A percentile compares a stretch with the other conserved stretches of the same genome.
Evolutionary conservation across 2,113 vertebrate species (phyloP).

Genomic region (Pitta sordida): DNA sequence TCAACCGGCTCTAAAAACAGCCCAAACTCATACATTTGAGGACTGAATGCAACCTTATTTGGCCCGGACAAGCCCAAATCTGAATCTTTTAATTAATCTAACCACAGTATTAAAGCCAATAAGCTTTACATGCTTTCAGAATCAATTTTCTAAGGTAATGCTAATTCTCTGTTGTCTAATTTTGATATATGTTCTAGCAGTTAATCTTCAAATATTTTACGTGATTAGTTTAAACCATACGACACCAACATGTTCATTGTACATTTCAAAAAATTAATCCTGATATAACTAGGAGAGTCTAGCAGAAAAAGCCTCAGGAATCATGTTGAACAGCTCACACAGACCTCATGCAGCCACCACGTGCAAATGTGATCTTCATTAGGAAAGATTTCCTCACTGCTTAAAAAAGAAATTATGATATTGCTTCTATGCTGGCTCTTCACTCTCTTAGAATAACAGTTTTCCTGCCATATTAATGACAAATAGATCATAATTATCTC

Average conservation of each 20-base stretch:
- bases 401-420: not conserved
- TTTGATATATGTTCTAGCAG: not conserved
- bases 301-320: not conserved
- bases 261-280: not conserved
- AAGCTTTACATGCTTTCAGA: not conserved
- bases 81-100: not conserved
- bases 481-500: slow-evolving; percentile 28
- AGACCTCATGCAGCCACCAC: not conserved
- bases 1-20: not conserved
- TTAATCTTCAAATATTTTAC: not conserved
- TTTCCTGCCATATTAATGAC: not conserved
- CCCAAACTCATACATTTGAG: not conserved
- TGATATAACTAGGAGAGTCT: not conserved
- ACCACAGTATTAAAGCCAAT: not conserved
- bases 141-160: not conserved
- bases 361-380: not conserved
- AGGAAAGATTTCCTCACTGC: not conserved
- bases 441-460: not conserved
- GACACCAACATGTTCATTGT: not conserved
- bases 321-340: not conserved
- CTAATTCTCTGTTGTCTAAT: not conserved
- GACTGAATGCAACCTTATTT: not conserved
- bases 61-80: not conserved
- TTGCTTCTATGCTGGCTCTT: not conserved
- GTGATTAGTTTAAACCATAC: not conserved